Percentiles rank a stretch among this genome's conserved stretches.
phyloP scores from a whole-genome alignment of 2,113 vertebrate genomes.

The Cyanistes caeruleus region DNA sequence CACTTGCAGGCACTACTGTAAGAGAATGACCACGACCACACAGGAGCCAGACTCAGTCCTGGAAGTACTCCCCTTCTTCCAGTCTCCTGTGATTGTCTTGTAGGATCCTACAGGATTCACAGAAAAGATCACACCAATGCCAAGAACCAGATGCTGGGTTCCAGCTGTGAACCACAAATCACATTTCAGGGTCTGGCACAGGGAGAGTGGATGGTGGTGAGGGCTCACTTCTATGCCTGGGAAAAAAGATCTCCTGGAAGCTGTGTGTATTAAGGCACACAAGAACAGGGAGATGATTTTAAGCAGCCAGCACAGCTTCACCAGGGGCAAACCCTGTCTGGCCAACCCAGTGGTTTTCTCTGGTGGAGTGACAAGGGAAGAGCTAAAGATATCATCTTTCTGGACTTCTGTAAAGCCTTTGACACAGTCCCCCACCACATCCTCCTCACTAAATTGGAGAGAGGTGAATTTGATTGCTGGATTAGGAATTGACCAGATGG shows the following conservation, averaged over 20 bases:
- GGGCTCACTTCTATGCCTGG: not conserved
- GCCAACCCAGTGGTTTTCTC: not conserved
- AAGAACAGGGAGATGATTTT: not conserved
- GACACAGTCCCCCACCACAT: not conserved
- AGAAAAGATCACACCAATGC: not conserved
- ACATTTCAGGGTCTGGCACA: not conserved
- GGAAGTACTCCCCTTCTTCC: not conserved
- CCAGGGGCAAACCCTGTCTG: not conserved
- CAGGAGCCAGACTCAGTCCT: not conserved
- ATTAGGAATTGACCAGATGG: not conserved
- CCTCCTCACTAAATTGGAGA: not conserved
- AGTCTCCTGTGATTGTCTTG: not conserved
- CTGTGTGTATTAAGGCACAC: not conserved
- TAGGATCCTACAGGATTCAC: not conserved
- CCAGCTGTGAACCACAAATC: not conserved
- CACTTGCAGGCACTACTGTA: not conserved
- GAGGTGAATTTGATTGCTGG: not conserved
- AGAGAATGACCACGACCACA: accelerated
- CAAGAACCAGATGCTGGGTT: not conserved
- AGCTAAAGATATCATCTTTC: not conserved
- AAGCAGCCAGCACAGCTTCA: not conserved
- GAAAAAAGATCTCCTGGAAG: not conserved
- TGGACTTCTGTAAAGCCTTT: not conserved
- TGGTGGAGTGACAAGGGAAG: not conserved
- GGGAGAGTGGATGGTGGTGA: not conserved